Conservation (phyloP, 2,888 invertebrate genomes). For the Macropis europaea region DNA sequence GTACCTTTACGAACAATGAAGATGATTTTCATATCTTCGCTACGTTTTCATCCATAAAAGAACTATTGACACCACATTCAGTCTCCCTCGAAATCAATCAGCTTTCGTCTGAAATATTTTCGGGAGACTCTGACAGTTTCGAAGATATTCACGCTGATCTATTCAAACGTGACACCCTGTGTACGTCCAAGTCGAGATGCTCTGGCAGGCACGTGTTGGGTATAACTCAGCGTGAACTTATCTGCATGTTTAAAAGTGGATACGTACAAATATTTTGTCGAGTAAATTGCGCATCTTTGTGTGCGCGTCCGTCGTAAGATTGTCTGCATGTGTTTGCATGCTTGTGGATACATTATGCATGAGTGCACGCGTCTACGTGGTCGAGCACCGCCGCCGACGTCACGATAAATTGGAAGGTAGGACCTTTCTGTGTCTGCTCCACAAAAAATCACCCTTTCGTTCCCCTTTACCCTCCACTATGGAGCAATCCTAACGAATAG, state of each 20-base stretch:
- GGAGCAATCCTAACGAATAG: conserved; percentile 7
- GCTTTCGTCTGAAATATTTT: too few species aligned
- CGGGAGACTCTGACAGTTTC: too few species aligned
- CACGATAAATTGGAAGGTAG: conserved; percentile 22
- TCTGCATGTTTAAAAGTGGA: conserved; percentile 1
- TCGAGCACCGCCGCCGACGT: background rate
- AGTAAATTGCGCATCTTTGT: conserved; percentile 2
- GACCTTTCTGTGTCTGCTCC: conserved; percentile 8
- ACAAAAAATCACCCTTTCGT: conserved; percentile 2
- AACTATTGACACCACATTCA: too few species aligned
- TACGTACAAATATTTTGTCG: conserved; percentile 22
- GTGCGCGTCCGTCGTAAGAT: background rate
- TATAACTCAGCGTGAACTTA: background rate
- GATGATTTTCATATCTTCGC: too few species aligned
- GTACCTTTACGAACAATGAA: too few species aligned
- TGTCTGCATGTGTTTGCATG: conserved; percentile 3
- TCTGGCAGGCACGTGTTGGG: background rate
- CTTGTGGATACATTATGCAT: conserved; percentile 33
- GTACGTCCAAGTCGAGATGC: background rate
- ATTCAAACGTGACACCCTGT: too few species aligned
- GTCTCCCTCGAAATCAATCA: too few species aligned
- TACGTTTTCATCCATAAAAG: too few species aligned
- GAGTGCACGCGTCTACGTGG: conserved; percentile 19
- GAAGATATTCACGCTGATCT: too few species aligned
- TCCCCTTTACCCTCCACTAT: background rate